Conservation (phyloP, 2,797 vertebrate species). For the Benthosema pterotum region DNA sequence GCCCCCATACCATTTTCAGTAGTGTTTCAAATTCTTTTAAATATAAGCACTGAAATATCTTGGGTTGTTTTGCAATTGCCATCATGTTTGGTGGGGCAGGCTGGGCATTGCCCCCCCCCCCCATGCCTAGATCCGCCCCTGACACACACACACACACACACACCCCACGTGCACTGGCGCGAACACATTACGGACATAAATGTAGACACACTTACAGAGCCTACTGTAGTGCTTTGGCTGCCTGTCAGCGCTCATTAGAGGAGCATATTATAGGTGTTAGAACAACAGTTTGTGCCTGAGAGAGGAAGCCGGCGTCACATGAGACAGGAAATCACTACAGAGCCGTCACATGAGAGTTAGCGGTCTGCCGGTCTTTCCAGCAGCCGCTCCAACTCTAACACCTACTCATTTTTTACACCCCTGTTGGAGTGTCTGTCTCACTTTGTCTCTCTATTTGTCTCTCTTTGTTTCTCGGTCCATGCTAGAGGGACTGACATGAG, state of each 20-base stretch:
- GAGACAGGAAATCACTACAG: slow-evolving; percentile 58
- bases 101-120: too few relatives aligned
- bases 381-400: slow-evolving; percentile 38
- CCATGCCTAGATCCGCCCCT: too few relatives aligned
- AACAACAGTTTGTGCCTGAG: slow-evolving; percentile 41
- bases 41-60: too few relatives aligned
- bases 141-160: neutral
- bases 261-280: slow-evolving; percentile 37
- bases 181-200: neutral
- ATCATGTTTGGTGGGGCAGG: too few relatives aligned
- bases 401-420: slow-evolving; percentile 51
- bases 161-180: neutral
- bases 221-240: slow-evolving; percentile 3
- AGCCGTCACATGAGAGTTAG: slow-evolving; percentile 42
- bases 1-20: too few relatives aligned
- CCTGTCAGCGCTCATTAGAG: slow-evolving; percentile 28
- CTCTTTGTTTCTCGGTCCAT: slow-evolving; percentile 2
- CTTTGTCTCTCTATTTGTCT: slow-evolving; percentile 1
- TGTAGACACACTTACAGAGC: neutral
- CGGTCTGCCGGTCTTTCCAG: slow-evolving; percentile 42
- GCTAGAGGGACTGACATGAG: too few relatives aligned
- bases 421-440: slow-evolving; percentile 43
- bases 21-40: too few relatives aligned
- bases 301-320: slow-evolving; percentile 60
- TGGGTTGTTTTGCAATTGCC: too few relatives aligned